phyloP scores from a whole-genome alignment of 1,140 invertebrate species.

The Bombus huntii region DNA sequence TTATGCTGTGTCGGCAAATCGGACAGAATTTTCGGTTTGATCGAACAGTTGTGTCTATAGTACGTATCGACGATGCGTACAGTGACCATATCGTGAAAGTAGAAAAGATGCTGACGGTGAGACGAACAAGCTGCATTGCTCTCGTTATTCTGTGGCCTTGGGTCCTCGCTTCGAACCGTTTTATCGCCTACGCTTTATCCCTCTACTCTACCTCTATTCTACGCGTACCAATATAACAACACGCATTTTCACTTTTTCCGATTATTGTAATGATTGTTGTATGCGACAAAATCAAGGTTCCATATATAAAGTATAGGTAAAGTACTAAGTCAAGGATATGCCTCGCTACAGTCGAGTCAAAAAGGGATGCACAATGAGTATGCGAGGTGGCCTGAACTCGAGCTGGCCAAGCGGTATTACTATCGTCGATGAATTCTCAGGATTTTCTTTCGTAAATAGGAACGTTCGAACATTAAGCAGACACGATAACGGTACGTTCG shows the following conservation, averaged over 20 bases:
- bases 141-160: constrained; percentile 81
- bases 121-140: constrained; percentile 57
- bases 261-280: constrained; percentile 12
- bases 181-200: background rate
- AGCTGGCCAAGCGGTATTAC: constrained; percentile 67
- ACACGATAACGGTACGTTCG: background rate
- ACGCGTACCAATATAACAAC: background rate
- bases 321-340: constrained; percentile 73
- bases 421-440: constrained; percentile 11
- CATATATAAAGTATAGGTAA: constrained; percentile 51
- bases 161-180: constrained; percentile 60
- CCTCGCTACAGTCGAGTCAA: constrained; percentile 78
- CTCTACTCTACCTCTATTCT: background rate
- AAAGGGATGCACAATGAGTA: constrained; percentile 83
- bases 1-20: constrained; percentile 64
- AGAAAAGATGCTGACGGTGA: constrained; percentile 42
- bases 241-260: constrained; percentile 5
- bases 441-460: background rate
- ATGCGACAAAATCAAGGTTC: constrained; percentile 65
- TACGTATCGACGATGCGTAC: constrained; percentile 75
- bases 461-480: constrained; percentile 11
- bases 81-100: constrained; percentile 83
- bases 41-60: background rate
- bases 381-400: constrained; percentile 77
- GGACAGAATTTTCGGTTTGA: constrained; percentile 31